phyloP scores from a whole-genome alignment of 2,797 vertebrate genomes.

The Gallinago stenura region DNA sequence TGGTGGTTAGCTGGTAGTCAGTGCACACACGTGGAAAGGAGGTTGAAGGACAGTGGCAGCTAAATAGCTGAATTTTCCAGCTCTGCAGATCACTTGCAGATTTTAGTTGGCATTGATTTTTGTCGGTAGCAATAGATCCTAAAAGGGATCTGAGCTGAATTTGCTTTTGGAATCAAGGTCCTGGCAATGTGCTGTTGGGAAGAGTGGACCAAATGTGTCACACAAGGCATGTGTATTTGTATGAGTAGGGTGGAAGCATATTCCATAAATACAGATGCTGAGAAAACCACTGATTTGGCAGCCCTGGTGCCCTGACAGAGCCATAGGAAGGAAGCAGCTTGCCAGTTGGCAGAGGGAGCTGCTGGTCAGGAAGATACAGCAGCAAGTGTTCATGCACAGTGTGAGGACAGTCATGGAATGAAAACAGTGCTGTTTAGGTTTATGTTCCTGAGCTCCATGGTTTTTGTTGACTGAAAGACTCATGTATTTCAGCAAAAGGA shows the following conservation, averaged over 20 bases:
- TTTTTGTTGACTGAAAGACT: not conserved
- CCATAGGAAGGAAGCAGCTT: not conserved
- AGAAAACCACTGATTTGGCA: conserved; percentile 36
- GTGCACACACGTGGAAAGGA: not conserved
- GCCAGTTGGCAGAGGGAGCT: not conserved
- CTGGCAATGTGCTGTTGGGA: not conserved
- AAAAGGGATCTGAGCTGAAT: not conserved
- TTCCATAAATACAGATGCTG: conserved; percentile 24
- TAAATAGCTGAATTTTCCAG: not conserved
- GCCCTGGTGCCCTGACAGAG: not conserved
- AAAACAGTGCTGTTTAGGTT: not conserved
- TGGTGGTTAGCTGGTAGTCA: not conserved
- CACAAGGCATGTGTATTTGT: not conserved
- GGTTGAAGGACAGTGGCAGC: not conserved
- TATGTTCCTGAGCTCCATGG: rapidly evolving
- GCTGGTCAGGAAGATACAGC: not conserved
- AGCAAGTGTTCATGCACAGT: not conserved
- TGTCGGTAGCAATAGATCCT: not conserved
- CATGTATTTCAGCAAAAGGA: not conserved
- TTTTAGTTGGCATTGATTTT: not conserved
- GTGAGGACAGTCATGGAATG: not conserved
- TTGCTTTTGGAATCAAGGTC: conserved; percentile 2
- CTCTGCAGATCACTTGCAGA: not conserved
- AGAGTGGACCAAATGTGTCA: not conserved
- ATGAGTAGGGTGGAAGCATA: not conserved